Evolutionary conservation across 2,888 invertebrate genomes (phyloP), one percentile per base, ranked within the genome.

Genomic region (Acrocera orbiculus): DNA sequence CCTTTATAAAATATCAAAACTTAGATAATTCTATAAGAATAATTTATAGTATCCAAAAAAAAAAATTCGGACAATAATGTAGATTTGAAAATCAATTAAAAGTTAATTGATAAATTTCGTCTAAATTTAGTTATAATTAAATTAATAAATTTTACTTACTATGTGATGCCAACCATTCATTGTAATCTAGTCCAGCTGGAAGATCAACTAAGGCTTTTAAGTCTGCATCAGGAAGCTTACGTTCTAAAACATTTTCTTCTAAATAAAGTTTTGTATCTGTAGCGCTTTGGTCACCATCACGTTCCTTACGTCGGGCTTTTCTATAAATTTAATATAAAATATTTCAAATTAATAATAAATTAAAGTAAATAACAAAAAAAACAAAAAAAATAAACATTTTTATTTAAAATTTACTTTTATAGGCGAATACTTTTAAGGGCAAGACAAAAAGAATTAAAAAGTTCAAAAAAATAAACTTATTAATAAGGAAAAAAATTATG

Each of bases 81-180:
- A 22, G 23, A 30, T 22, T 22, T 30, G 23, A 22, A 9, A 7
- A 22, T n/a, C 15, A 23, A 15, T 16, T 30, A 13, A 7, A 26
- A 7, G 10, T 9, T 11, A 23, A 30, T 11, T 15, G 23, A 30
- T 16, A 16, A 22, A 30, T 13, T 22, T 13, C 20, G 11, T 10
- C 10, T 22, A 7, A 10, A 26, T 11, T 3, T 11, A 11, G n/a
- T n/a, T n/a, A n/a, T n/a, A n/a, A n/a, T n/a, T n/a, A 16, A 13
- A 14, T 14, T 4, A n/a, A 32, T 10, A 4, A 15, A 10, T 37
- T 33, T 38, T 42, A 67, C 79, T 73, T 63, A 92, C 90, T 92
- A 64, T 98, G 95, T 45, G 92, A 93, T 47, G 96, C 96, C 54
- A 98, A 77, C 96, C 98, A 98, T 72, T 98, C 98, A 65, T 95